Evolutionary conservation across 2,113 vertebrate species (phyloP), one percentile per base, ranked within the genome.

Genomic region (Notiomystis cincta): DNA sequence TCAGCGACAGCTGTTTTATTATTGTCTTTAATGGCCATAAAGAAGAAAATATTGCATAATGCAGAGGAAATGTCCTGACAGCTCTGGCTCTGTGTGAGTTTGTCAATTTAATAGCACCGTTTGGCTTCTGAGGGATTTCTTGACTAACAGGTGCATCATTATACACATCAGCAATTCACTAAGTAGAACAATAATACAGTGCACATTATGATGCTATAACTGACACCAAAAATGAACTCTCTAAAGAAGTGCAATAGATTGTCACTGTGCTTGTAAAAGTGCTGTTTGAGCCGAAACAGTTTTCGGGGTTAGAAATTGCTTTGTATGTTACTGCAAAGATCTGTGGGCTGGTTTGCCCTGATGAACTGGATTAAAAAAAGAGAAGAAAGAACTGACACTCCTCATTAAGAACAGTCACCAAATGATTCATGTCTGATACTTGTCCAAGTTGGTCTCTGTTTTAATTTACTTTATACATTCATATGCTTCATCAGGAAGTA

Each of bases 131-230:
- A 95, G 93, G 79, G 86, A 94, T 97, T 97, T 97, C 97, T 97
- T 97, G 86, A 96, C 91, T 97, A 97, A 89, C 97, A 97, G 96
- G 94, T 96, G 95, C 95, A 93, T 92, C 90, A 83, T 97, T 95
- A 97, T 76, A 96, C 94, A 92, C 81, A 91, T 65, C 95, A 97
- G 82, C 96, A 96, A 96, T 82, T 92, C 87, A 80, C 96, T 93
- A 90, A 97, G 90, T 66, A 94, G 79, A 65, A 82, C 89, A 95
- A 69, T 92, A 95, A 97, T 88, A 89, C 88, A 70, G 38, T 33
- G 33, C 57, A 57, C n/a, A 76, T 82, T 62, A 85, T 62, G 56
- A 58, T 86, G 56, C 88, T 86, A 73, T 89, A 97, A 95, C 93
- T 90, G 89, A 88, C 87, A 95, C 53, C 23, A 93, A 91, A 97